phyloP scores from a whole-genome alignment of 2,888 invertebrate species.

The Alentia gelatinosa region DNA sequence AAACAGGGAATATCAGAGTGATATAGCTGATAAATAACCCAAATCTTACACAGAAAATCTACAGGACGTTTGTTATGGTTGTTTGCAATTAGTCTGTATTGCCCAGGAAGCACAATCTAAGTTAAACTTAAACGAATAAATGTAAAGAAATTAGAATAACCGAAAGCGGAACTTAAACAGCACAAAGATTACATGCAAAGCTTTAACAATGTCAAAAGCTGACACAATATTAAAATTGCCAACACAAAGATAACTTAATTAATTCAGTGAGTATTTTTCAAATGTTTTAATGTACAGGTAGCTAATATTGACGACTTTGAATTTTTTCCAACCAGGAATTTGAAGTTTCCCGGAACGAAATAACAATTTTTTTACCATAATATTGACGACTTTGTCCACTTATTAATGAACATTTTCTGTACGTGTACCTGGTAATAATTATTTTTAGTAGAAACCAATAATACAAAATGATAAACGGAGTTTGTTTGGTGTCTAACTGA shows the following conservation, averaged over 20 bases:
- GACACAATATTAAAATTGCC: background rate
- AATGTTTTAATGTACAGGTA: background rate
- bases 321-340: background rate
- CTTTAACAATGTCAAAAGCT: constrained; percentile 31
- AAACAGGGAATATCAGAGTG: no score
- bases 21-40: no score
- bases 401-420: background rate
- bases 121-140: background rate
- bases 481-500: no score
- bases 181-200: constrained; percentile 45
- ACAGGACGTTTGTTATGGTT: background rate
- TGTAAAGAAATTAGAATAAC: background rate
- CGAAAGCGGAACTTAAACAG: constrained; percentile 29
- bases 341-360: no score
- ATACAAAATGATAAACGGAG: background rate
- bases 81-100: constrained; percentile 21
- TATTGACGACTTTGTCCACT: background rate
- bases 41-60: background rate
- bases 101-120: constrained; percentile 25
- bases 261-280: background rate
- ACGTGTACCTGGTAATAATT: background rate
- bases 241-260: background rate
- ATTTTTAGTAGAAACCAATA: background rate
- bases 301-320: background rate
- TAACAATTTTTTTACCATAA: no score